phyloP scores from a whole-genome alignment of 1,140 invertebrate genomes.

The Drosophila kanapiae region DNA sequence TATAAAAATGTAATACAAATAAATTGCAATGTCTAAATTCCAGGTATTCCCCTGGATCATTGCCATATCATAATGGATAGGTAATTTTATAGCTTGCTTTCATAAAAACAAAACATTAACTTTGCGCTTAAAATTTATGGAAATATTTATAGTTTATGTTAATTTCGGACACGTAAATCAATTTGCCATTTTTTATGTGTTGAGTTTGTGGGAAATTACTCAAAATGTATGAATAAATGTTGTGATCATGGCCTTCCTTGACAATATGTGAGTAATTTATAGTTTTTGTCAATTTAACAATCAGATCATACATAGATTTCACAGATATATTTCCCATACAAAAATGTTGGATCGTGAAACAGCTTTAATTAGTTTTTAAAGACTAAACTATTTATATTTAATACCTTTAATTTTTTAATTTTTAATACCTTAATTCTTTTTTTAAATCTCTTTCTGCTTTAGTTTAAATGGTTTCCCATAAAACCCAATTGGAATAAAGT shows the following conservation, averaged over 20 bases:
- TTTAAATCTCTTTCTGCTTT: neutral
- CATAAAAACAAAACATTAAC: neutral
- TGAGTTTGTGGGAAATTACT: neutral
- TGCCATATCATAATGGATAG: neutral
- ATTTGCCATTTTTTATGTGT: neutral
- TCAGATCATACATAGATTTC: neutral
- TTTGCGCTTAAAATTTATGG: neutral
- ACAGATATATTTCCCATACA: neutral
- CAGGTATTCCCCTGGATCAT: neutral
- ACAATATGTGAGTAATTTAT: neutral
- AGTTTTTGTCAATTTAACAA: neutral
- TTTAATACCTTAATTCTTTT: neutral
- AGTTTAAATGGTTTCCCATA: neutral
- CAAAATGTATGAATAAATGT: neutral
- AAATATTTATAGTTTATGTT: neutral
- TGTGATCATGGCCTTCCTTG: neutral
- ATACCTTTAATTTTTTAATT: neutral
- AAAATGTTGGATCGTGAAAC: neutral
- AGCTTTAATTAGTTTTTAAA: neutral
- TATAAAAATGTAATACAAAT: neutral
- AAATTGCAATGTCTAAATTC: neutral
- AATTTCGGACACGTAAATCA: neutral
- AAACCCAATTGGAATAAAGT: neutral
- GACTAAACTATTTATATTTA: neutral
- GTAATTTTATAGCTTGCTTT: too few relatives aligned